phyloP scores from a whole-genome alignment of 1,140 invertebrate species.

The Drosophila simulans region DNA sequence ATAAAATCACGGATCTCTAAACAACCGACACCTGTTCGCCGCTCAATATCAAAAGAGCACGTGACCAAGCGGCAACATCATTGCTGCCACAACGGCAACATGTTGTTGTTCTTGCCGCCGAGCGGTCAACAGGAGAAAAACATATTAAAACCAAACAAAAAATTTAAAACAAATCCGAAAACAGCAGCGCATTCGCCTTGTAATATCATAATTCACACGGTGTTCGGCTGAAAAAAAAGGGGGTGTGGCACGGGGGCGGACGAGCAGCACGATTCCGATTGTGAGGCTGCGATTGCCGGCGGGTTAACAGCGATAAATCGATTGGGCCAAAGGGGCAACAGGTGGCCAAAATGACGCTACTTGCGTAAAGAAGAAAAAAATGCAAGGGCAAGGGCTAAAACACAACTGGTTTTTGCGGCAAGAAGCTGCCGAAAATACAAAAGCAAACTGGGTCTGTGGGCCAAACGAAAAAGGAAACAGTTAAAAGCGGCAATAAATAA shows the following conservation, averaged over 20 bases:
- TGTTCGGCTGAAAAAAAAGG: constrained; percentile 3
- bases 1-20: too few species aligned
- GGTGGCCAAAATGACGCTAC: constrained; percentile 35
- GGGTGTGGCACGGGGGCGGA: constrained; percentile 40
- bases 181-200: constrained; percentile 25
- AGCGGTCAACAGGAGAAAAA: not conserved
- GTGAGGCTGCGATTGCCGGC: constrained; percentile 27
- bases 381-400: constrained; percentile 1
- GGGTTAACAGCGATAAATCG: constrained; percentile 60
- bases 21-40: constrained; percentile 27
- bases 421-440: not conserved
- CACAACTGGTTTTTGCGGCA: constrained; percentile 9
- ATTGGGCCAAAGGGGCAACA: constrained; percentile 60
- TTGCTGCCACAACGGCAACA: not conserved
- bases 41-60: constrained; percentile 55
- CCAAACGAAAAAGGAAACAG: constrained; percentile 15
- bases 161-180: not conserved
- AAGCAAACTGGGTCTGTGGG: constrained; percentile 40
- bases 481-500: not conserved
- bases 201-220: constrained; percentile 71
- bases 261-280: constrained; percentile 50
- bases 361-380: not conserved
- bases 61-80: constrained; percentile 49
- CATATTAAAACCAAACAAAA: not conserved
- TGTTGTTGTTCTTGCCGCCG: constrained; percentile 9